Evolutionary conservation across 2,888 invertebrate genomes (phyloP), one percentile per base, ranked within the genome.

Genomic region (Candidula unifasciata): DNA sequence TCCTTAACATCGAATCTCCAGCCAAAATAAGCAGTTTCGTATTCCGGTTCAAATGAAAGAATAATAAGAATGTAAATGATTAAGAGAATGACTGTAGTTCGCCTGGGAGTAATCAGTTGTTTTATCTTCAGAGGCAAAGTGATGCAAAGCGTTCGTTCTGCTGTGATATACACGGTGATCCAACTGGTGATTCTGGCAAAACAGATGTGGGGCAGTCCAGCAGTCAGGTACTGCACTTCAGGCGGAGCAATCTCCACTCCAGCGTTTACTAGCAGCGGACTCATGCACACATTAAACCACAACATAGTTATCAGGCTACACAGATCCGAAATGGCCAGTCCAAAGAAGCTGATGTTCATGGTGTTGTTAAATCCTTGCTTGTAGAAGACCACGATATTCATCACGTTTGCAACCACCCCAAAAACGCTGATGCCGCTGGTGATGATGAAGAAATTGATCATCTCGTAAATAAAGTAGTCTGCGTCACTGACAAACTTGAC

Each of bases 331-430:
- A 79, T 79, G 27, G 79, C 66, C n/a, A 79, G 33, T 16, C 35
- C 66, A 37, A 64, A 37, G n/a, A 79, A 64, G 5, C 64, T 64
- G 21, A 79, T 37, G 33, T 79, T 79, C 60, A 66, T 64, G 16
- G 79, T 79, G 60, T 66, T 64, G 57, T 35, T 37, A 24, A 79
- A 79, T 2, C 79, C 79, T n/a, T 64, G 60, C 33, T 44, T 79
- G n/a, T 33, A 37, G 33, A 79, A 79, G 35, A 79, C 79, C 3
- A 64, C 10, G 2, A 79, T 60, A n/a, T 64, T 64, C 37, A 79
- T 60, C 10, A 66, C 13, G 33, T 79, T 79, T n/a, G 79, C 64
- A 0, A 66, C 66, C 1, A 79, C 13, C 0, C 79, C 79, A 16
- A 64, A 79, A 0, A 60, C 2, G 37, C 66, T 37, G 66, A 79